Base-by-base conservation (phyloP, 2,888 invertebrate genomes). In the Eristalinus aeneus region DNA sequence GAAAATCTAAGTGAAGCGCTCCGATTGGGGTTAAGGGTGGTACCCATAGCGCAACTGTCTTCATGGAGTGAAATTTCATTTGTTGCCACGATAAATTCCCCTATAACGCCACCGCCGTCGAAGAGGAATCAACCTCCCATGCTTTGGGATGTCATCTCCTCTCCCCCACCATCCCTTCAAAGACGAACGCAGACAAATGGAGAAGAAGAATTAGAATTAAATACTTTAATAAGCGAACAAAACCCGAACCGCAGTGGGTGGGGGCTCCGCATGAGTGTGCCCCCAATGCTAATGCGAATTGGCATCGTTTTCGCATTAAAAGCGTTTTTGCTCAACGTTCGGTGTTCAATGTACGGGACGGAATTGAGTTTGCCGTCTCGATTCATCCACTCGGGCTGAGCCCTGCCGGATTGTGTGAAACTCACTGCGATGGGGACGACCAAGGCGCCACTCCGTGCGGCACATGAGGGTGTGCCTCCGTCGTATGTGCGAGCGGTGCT, bases 251-350 rank as follows among this genome's bases (percentile, higher is more conserved):
- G 46, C 54, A 71, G 58, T 9, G 3, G 46, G n/a, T n/a, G 8
- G 16, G 46, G 16, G n/a, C 46, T n/a, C 9, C 60, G 22, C 74
- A 56, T 67, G 65, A 46, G 73, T 65, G 65, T 61, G 53, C 6
- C 34, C 60, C 63, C 74, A 74, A 74, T 83, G 69, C 61, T 72
- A 72, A 79, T 67, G 67, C 71, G 56, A 80, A 76, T 80, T 76
- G 80, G 72, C 68, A 85, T 85, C 75, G 72, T 80, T 80, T 85
- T 80, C 68, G 69, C 72, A 84, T 78, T 80, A 69, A 68, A 76
- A 65, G 67, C 80, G 63, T 67, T 46, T 76, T 68, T 76, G 68
- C 76, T 80, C 72, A 36, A 72, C 67, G 74, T 75, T 60, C 60
- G 65, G 71, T 80, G 67, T 63, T 80, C 72, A 85, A 80, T 73